These are phyloP conservation scores for Eustalomyia histrio DNA, from an alignment of 2,888 invertebrate species.

Conservation along the genomic window DNA sequence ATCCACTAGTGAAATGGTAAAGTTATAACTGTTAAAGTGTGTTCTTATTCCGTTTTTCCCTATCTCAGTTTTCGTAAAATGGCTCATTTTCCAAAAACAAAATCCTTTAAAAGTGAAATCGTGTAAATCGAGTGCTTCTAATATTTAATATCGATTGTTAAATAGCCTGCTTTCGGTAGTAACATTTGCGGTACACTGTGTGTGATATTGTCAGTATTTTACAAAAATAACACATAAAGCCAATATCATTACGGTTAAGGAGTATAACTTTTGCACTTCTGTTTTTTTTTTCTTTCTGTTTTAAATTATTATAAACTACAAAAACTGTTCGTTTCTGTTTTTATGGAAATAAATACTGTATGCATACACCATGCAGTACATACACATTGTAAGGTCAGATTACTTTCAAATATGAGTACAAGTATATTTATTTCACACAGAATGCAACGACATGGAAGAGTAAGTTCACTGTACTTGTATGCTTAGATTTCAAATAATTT, in stretches of 20 bases:
- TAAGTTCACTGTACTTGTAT: conserved; percentile 60
- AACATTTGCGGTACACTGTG: no score
- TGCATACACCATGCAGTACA: not conserved
- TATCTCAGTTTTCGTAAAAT: no score
- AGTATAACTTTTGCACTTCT: not conserved
- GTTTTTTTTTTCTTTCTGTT: not conserved
- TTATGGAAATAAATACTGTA: conserved; percentile 3
- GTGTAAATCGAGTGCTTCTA: no score
- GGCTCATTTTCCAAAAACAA: no score
- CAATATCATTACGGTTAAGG: not conserved
- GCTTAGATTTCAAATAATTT: conserved; percentile 61
- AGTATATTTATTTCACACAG: conserved; percentile 51
- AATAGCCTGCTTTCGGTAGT: no score
- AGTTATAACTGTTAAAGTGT: no score
- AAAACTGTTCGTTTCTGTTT: not conserved
- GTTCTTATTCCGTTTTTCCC: no score
- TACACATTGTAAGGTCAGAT: conserved; percentile 43
- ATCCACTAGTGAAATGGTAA: no score
- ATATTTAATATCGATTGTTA: no score
- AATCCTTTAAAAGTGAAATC: no score
- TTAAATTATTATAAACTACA: not conserved
- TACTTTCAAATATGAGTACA: conserved; percentile 36
- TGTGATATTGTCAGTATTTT: no score
- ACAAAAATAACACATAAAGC: no score
- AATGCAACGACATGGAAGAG: conserved; percentile 58